Evolutionary conservation across 2,113 vertebrate species (phyloP).

Genomic region (Carassius auratus): DNA sequence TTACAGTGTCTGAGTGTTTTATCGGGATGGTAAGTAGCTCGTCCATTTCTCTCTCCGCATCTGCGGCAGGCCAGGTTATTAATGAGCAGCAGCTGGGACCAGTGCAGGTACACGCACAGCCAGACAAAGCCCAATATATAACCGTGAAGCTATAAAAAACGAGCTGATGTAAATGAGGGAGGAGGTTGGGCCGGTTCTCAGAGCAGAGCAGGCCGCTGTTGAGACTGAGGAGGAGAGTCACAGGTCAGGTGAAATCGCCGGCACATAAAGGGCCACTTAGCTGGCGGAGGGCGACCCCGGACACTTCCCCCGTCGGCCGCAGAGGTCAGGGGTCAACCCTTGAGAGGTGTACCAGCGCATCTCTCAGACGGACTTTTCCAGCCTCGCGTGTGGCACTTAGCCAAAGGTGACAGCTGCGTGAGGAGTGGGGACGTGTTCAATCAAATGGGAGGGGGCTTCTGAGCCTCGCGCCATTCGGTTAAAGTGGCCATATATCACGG

Average conservation of each 20-base stretch:
- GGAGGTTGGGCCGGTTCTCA: constrained; percentile 13
- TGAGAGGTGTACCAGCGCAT: constrained; percentile 55
- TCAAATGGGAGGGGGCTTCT: constrained; percentile 56
- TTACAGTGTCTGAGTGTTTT: constrained; percentile 61
- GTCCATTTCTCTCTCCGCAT: constrained; percentile 71
- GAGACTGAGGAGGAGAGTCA: constrained; percentile 43
- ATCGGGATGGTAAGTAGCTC: constrained; percentile 76
- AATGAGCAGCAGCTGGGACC: constrained; percentile 83
- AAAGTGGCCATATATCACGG: constrained; percentile 37
- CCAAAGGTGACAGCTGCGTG: constrained; percentile 61
- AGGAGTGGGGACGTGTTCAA: constrained; percentile 55
- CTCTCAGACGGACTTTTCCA: constrained; percentile 65
- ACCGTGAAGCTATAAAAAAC: constrained; percentile 82
- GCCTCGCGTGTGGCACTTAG: constrained; percentile 67
- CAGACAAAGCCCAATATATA: constrained; percentile 85
- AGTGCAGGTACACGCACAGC: constrained; percentile 77
- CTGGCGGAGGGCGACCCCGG: constrained; percentile 39
- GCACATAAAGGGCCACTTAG: constrained; percentile 50
- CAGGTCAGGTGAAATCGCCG: constrained; percentile 49
- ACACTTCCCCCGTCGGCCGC: constrained; percentile 53
- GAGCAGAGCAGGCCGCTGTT: constrained; percentile 36
- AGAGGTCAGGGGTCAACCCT: constrained; percentile 65
- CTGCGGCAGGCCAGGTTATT: constrained; percentile 75
- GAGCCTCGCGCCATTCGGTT: constrained; percentile 39
- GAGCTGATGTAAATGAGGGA: constrained; percentile 80